Conservation (phyloP, 2,113 vertebrate species). For the Corythoichthys intestinalis region DNA sequence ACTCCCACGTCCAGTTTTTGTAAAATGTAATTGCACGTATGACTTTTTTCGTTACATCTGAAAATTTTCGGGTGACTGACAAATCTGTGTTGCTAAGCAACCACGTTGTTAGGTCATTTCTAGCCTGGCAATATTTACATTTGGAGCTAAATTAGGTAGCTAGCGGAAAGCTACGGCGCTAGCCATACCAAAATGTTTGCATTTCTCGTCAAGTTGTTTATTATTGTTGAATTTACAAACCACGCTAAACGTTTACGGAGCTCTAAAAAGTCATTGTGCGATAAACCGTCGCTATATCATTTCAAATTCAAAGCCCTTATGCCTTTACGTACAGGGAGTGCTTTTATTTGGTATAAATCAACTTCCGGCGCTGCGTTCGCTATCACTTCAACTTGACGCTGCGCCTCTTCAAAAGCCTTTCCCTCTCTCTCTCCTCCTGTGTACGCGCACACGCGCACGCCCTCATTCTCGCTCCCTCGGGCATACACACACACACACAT, state of each 20-base stretch:
- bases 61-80: neutral
- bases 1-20: too few relatives aligned
- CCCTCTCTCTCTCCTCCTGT: conserved; percentile 4
- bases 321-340: accelerated
- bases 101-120: conserved; percentile 7
- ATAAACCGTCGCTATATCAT: accelerated
- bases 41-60: neutral
- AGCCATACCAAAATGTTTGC: neutral
- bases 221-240: neutral
- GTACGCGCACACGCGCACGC: conserved; percentile 36
- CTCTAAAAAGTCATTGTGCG: neutral
- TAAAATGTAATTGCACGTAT: neutral
- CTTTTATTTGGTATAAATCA: neutral
- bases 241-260: conserved; percentile 8
- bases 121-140: neutral
- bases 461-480: conserved; percentile 23
- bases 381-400: conserved; percentile 25
- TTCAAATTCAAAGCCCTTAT: conserved; percentile 36
- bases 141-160: neutral
- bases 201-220: neutral
- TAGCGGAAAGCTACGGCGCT: too few relatives aligned
- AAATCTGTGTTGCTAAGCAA: conserved; percentile 5
- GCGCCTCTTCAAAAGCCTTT: conserved; percentile 16
- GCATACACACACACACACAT: conserved; percentile 27
- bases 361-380: conserved; percentile 28